Base-by-base conservation (phyloP, 2,797 vertebrate species). In the Amniataba percoides region DNA sequence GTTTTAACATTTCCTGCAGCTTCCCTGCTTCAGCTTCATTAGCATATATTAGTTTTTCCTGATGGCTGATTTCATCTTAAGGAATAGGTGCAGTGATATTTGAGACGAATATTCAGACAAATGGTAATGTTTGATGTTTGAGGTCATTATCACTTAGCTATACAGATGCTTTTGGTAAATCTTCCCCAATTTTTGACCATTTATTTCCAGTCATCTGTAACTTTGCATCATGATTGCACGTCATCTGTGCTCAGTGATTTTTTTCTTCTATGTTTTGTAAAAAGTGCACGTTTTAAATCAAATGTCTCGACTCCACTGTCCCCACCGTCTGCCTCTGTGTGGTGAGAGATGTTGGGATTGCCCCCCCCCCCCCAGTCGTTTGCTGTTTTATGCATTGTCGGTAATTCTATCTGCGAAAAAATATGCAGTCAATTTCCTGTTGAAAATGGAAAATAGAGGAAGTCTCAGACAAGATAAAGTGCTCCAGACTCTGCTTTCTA, bases 161-260 rank as follows among this genome's bases (percentile, higher is more conserved):
- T 48, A 55, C 5, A 75, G 77, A 81, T 81, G 78, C 78, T 76
- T 81, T 80, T 82, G 67, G 63, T 66, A 2, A 56, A 62, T 4
- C 18, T 15, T 56, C 27, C 39, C 15, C 1, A 6, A 15, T 52
- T 42, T 53, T 64, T 62, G 42, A 18, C 77, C 60, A 77, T 84
- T 74, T 42, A 58, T 48, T 39, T 71, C 16, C 43, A 34, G 19
- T 56, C 62, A 85, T 71, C 16, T 60, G 19, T 81, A 36, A 39
- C 49, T 62, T 62, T 18, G 16, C 19, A 10, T 75, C 36, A 25
- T 69, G 66, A 18, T 59, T 67, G n/a, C 68, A 71, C 49, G 5
- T 61, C 88, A 90, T 82, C 78, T 80, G 62, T 77, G 51, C 57
- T 71, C 49, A 10, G 27, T 57, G n/a, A 9, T 48, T 71, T 14